Percentiles rank a stretch among this genome's conserved stretches.
Evolutionary conservation across 2,888 invertebrate genomes (phyloP).

Genomic region (Oligia latruncula): DNA sequence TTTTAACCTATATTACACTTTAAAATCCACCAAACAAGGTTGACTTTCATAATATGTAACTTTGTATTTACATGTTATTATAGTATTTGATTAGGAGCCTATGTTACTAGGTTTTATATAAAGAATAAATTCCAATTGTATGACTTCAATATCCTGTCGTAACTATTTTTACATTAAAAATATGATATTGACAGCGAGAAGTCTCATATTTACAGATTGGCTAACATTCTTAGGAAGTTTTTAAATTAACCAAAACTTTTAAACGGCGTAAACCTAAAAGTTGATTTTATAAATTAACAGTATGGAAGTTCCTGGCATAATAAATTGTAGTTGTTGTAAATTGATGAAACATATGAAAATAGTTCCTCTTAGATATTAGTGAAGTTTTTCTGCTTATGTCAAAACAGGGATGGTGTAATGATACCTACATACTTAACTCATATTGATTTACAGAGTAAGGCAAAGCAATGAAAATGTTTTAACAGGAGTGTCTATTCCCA

Average conservation of each 20-base stretch:
- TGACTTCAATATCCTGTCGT: slow-evolving; percentile 61
- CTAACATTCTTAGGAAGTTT: slow-evolving; percentile 57
- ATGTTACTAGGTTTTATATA: slow-evolving; percentile 49
- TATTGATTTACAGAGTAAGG: not conserved
- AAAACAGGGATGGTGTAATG: slow-evolving; percentile 3
- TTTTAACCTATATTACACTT: slow-evolving; percentile 61
- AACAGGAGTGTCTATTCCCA: not conserved
- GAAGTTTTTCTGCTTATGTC: slow-evolving; percentile 6
- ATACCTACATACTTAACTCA: not conserved
- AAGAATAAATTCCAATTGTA: slow-evolving; percentile 64
- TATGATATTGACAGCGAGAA: slow-evolving; percentile 61
- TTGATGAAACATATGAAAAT: slow-evolving; percentile 21
- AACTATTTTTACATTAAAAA: slow-evolving; percentile 66
- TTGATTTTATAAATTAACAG: slow-evolving; percentile 27
- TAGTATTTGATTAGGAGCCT: slow-evolving; percentile 49
- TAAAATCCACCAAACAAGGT: slow-evolving; percentile 38
- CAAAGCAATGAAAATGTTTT: not conserved
- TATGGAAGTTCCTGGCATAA: slow-evolving; percentile 41
- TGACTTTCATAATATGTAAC: slow-evolving; percentile 33
- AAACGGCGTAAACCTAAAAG: slow-evolving; percentile 32
- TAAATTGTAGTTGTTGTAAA: slow-evolving; percentile 32
- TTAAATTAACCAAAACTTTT: slow-evolving; percentile 52
- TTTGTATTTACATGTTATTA: slow-evolving; percentile 21
- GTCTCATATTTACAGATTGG: slow-evolving; percentile 60
- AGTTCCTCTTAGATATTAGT: slow-evolving; percentile 38